phyloP scores from a whole-genome alignment of 2,113 vertebrate genomes.

The Silurus asotus region DNA sequence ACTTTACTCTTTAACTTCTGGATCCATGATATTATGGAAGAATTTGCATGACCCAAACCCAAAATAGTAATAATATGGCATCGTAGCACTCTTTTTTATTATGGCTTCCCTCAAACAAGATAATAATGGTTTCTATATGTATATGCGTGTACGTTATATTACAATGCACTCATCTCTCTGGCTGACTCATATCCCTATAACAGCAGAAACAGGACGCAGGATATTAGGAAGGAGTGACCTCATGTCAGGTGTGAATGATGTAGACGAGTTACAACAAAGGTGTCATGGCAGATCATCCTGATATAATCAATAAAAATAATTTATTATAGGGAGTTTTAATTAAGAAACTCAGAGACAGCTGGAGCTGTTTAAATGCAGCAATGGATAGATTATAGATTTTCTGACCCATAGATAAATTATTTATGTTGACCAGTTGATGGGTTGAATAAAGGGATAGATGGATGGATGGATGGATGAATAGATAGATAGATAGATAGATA shows the following conservation, averaged over 20 bases:
- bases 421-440: neutral
- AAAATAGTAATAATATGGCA: neutral
- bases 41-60: neutral
- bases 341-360: neutral
- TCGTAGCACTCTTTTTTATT: constrained; percentile 4
- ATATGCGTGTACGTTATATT: constrained; percentile 29
- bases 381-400: neutral
- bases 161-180: constrained; percentile 43
- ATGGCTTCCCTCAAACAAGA: neutral
- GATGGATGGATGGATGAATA: neutral
- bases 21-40: constrained; percentile 1
- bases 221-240: constrained; percentile 22
- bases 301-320: constrained; percentile 14
- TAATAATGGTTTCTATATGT: neutral
- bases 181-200: constrained; percentile 37
- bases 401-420: neutral
- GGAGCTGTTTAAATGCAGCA: neutral
- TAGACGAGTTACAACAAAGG: constrained; percentile 4
- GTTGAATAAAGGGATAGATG: neutral
- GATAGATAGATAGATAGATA: neutral
- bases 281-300: constrained; percentile 10
- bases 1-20: neutral
- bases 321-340: constrained; percentile 2
- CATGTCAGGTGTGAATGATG: constrained; percentile 6
- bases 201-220: constrained; percentile 28